phyloP scores from a whole-genome alignment of 37 sponge, comb jelly and placozoan genomes.

The Halisarca cf. caerulea region DNA sequence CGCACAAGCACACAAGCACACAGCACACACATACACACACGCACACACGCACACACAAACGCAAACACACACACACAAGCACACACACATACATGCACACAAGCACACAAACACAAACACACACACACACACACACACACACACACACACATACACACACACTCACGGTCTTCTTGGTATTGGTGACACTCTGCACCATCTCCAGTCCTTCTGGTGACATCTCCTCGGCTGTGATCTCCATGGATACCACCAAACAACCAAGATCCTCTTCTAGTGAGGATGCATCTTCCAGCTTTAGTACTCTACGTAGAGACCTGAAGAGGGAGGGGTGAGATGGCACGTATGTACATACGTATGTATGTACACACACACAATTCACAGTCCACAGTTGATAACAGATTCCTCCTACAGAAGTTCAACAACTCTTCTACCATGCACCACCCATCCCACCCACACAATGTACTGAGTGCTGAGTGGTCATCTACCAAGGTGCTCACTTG shows the following conservation, averaged over 20 bases:
- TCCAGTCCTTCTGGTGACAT: constrained; percentile 12
- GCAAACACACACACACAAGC: no score
- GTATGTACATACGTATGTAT: neutral
- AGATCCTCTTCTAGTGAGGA: constrained; percentile 6
- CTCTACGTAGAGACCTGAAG: neutral
- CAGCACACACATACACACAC: no score
- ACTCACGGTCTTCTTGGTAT: neutral
- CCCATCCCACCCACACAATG: neutral
- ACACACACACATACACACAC: no score
- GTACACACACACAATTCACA: no score
- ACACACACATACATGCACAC: no score
- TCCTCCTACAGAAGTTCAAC: no score
- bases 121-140: no score
- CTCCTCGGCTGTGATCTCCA: neutral
- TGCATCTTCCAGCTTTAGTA: neutral
- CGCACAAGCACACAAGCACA: no score
- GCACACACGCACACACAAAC: no score
- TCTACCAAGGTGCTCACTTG: neutral
- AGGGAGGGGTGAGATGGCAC: neutral
- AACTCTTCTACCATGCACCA: no score
- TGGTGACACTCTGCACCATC: constrained; percentile 13
- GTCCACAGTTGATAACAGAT: no score
- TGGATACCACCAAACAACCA: constrained; percentile 1
- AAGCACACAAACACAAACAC: no score
- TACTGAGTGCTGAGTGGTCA: neutral